A percentile compares a stretch with the other conserved stretches of the same genome.
These are phyloP conservation scores for Oplegnathus fasciatus DNA, from an alignment of 2,113 vertebrate genomes.

Conservation along the genomic window DNA sequence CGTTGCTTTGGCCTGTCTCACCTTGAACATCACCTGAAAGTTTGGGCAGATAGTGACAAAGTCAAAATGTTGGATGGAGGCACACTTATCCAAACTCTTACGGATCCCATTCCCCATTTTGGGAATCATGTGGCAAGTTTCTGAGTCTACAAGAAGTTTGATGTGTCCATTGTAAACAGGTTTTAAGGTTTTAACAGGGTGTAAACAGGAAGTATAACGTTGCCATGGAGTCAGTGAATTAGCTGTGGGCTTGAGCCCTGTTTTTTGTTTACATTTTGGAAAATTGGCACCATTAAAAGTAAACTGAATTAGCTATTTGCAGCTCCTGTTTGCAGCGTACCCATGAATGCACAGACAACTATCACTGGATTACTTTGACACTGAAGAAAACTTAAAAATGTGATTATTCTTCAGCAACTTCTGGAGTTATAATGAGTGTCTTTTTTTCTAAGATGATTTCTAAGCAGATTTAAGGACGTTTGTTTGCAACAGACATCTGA, in stretches of 20 bases:
- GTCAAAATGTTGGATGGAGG: not conserved
- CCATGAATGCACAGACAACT: not conserved
- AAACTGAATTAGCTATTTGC: not conserved
- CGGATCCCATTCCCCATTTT: no score
- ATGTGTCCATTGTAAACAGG: no score
- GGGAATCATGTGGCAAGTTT: not conserved
- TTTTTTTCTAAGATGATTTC: no score
- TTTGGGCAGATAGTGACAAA: not conserved
- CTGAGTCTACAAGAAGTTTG: not conserved
- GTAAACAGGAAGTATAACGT: not conserved
- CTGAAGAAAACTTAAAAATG: not conserved
- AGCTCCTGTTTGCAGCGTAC: no score
- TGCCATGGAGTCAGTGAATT: not conserved
- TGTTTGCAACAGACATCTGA: not conserved
- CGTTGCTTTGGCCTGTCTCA: constrained; percentile 83
- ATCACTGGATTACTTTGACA: not conserved
- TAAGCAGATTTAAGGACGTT: no score
- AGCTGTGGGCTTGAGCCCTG: no score
- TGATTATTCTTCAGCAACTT: no score
- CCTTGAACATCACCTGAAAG: constrained; percentile 87
- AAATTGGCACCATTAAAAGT: not conserved
- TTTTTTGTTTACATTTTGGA: not conserved
- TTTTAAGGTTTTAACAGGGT: no score
- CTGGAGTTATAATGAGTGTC: no score
- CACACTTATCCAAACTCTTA: not conserved